Percentiles rank a stretch among this genome's conserved stretches.
Evolutionary conservation across 1,140 invertebrate genomes (phyloP).

Genomic region (Ctenoplectra terminalis): DNA sequence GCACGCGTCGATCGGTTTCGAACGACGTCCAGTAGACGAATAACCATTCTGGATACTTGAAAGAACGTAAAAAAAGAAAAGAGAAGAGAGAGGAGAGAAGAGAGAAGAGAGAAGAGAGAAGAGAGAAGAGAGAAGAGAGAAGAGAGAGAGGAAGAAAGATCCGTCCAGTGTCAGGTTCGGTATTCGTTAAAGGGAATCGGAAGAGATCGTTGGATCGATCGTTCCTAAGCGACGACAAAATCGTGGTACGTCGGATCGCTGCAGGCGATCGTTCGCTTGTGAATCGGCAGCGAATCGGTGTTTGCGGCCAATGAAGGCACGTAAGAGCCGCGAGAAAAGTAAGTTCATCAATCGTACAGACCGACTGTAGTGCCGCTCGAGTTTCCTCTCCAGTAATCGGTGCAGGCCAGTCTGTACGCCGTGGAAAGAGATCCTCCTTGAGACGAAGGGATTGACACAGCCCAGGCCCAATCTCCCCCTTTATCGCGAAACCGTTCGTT

Average conservation of each 20-base stretch:
- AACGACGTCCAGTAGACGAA: neutral
- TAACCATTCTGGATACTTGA: neutral
- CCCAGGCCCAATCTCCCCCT: slow-evolving; percentile 35
- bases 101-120: too few relatives aligned
- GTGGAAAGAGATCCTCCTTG: slow-evolving; percentile 50
- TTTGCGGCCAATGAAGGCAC: slow-evolving; percentile 72
- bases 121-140: neutral
- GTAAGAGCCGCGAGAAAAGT: slow-evolving; percentile 80
- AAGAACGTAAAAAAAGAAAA: too few relatives aligned
- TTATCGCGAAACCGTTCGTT: slow-evolving; percentile 53
- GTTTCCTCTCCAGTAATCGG: slow-evolving; percentile 55
- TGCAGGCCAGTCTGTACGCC: slow-evolving; percentile 51
- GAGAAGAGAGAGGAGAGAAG: neutral
- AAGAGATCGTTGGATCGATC: neutral
- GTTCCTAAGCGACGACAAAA: neutral
- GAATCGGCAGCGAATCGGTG: slow-evolving; percentile 28
- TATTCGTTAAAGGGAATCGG: neutral
- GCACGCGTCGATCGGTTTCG: slow-evolving; percentile 19
- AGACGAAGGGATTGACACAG: slow-evolving; percentile 46
- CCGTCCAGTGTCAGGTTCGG: neutral
- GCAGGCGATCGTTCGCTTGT: slow-evolving; percentile 35
- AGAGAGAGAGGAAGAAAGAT: neutral
- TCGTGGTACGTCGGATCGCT: neutral
- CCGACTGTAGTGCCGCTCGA: slow-evolving; percentile 59
- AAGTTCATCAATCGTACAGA: slow-evolving; percentile 66